Percentiles rank a stretch among this genome's conserved stretches.
Evolutionary conservation across 2,888 invertebrate species (phyloP).

Genomic region (Pammene fasciana): DNA sequence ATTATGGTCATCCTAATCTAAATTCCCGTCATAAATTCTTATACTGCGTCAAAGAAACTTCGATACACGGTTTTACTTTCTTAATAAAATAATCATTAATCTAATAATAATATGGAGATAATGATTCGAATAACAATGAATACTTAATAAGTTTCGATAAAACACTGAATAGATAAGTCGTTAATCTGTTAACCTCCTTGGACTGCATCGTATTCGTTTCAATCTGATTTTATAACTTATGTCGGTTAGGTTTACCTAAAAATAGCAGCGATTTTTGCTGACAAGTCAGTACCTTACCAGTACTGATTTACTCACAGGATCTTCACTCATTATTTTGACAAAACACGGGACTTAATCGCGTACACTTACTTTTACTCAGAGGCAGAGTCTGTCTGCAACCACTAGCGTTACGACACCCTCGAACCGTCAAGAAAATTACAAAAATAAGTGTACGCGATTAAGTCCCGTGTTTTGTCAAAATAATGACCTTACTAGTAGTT

Average conservation of each 20-base stretch:
- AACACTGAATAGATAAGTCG: constrained; percentile 58
- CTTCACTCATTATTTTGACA: no score
- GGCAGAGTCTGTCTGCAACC: no score
- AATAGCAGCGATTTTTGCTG: no score
- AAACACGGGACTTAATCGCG: no score
- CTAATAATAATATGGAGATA: constrained; percentile 59
- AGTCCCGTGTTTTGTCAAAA: no score
- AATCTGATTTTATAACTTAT: constrained; percentile 12
- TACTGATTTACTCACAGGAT: no score
- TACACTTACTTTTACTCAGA: no score
- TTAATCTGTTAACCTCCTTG: constrained; percentile 60
- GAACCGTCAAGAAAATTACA: no score
- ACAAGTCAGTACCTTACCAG: no score
- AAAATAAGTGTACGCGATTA: no score
- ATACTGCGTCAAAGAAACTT: constrained; percentile 47
- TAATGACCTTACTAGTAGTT: no score
- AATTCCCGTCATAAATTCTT: constrained; percentile 45
- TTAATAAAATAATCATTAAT: constrained; percentile 63
- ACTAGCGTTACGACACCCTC: no score
- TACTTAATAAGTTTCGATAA: constrained; percentile 62
- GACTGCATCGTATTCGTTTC: constrained; percentile 32
- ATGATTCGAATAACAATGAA: constrained; percentile 67
- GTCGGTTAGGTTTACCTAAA: background rate
- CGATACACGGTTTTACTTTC: constrained; percentile 46
- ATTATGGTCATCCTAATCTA: constrained; percentile 38